phyloP scores from a whole-genome alignment of 2,888 invertebrate species.

The Heliconius erato region DNA sequence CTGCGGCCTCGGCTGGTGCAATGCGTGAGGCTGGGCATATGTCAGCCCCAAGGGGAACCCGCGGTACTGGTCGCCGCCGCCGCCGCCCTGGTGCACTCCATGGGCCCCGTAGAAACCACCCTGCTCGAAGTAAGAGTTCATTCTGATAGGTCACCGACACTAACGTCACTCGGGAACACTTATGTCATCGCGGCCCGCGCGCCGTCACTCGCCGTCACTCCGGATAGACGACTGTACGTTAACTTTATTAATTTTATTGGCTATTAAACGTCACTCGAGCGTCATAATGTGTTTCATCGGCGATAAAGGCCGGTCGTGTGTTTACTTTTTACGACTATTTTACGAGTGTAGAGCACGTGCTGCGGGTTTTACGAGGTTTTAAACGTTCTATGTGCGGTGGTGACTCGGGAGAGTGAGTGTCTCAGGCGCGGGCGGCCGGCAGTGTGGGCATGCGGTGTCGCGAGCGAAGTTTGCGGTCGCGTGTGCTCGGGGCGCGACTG shows the following conservation, averaged over 20 bases:
- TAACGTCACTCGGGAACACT: slow-evolving; percentile 81
- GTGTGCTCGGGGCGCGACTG: slow-evolving; percentile 72
- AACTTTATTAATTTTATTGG: slow-evolving; percentile 85
- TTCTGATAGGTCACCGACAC: slow-evolving; percentile 85
- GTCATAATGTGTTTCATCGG: slow-evolving; percentile 84
- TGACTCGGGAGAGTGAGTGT: slow-evolving; percentile 62
- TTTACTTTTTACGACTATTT: slow-evolving; percentile 87
- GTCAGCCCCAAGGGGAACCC: slow-evolving; percentile 95
- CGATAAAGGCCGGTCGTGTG: slow-evolving; percentile 84
- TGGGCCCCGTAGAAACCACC: slow-evolving; percentile 97
- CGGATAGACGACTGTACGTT: slow-evolving; percentile 77
- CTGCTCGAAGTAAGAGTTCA: slow-evolving; percentile 99
- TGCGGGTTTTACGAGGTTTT: slow-evolving; percentile 84
- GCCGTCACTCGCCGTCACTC: slow-evolving; percentile 82
- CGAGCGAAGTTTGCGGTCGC: slow-evolving; percentile 82
- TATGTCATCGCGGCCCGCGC: slow-evolving; percentile 84
- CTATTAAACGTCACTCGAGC: slow-evolving; percentile 85
- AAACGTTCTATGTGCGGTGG: slow-evolving; percentile 74
- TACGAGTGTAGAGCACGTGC: slow-evolving; percentile 83
- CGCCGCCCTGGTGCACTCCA: slow-evolving; percentile 91
- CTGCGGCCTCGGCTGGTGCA: slow-evolving; percentile 93
- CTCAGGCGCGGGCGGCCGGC: slow-evolving; percentile 47
- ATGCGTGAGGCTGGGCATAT: slow-evolving; percentile 92
- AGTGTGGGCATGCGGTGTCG: slow-evolving; percentile 66
- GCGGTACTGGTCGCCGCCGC: slow-evolving; percentile 92